Evolutionary conservation across 1,140 invertebrate species (phyloP), one percentile per base, ranked within the genome.

Genomic region (Cotesia vestalis): DNA sequence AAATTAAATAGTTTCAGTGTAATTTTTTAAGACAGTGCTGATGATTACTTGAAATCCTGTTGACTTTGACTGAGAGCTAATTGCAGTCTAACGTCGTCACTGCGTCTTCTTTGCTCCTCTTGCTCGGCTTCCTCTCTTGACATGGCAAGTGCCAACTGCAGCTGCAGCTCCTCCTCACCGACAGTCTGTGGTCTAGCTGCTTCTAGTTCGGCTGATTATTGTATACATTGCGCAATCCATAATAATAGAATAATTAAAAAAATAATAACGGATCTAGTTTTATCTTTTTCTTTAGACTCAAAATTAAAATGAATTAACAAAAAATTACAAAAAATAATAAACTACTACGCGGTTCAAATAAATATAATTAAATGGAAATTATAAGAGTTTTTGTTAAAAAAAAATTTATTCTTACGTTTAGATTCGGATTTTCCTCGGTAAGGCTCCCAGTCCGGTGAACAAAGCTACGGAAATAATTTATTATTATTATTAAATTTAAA

Each of bases 61-160:
- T 96, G 92, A 85, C 95, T 97, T 88, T 98, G 95, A 81, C 94
- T 95, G 55, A 98, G 88, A 0, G 96, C 97, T 84, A 99, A 90
- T 86, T 98, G 95, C 73, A 99, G 89, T 77, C 97, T 90, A 61
- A 99, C 94, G 84, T 98, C 97, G 85, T 99, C 97, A 78, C 94
- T 95, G 73, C 95, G 91, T 62, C 95, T 90, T 83, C 96, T 92
- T 78, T 97, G 92, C 86, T 98, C 95, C 81, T 99, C 96, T 83
- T 98, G 94, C 80, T 99, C 98, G 35, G 97, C 97, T 88, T 99
- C 98, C 86, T 99, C 98, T 73, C 97, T 92, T 66, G 96, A 98
- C 95, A 99, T 98, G 59, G 98, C 98, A 81, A 99, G 88, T 36
- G 98, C 98, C 78, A 99, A 89, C 88, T 99, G 97, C 71, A 99